Conservation (phyloP, 2,797 vertebrate genomes). For the Squalus acanthias region DNA sequence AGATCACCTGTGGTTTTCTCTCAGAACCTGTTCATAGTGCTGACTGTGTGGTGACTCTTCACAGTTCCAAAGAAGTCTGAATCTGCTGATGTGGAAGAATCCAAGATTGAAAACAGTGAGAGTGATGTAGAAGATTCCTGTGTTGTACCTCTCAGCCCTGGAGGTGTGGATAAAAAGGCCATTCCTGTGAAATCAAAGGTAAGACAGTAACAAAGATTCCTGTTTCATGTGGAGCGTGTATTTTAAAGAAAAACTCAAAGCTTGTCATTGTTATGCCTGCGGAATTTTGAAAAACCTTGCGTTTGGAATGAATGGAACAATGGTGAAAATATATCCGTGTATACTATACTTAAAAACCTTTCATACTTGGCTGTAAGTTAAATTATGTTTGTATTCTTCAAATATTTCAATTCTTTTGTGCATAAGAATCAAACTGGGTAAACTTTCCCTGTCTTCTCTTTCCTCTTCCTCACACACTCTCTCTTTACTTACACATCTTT, state of each 20-base stretch:
- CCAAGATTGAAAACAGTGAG: slow-evolving; percentile 87
- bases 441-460: neutral
- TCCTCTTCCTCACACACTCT: neutral
- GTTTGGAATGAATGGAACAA: neutral
- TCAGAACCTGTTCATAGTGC: neutral
- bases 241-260: neutral
- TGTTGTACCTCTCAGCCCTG: slow-evolving; percentile 73
- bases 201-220: neutral
- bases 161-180: slow-evolving; percentile 76
- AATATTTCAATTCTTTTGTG: neutral
- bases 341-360: neutral
- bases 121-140: slow-evolving; percentile 79
- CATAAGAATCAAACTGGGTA: neutral
- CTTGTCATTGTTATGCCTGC: neutral
- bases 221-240: neutral
- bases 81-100: slow-evolving; percentile 81
- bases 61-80: slow-evolving; percentile 87
- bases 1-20: neutral
- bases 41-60: slow-evolving; percentile 7
- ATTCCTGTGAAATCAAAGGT: slow-evolving; percentile 80
- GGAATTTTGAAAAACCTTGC: neutral
- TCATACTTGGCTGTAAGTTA: neutral
- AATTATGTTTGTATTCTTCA: neutral
- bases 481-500: neutral
- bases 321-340: neutral